Evolutionary conservation across 2,888 invertebrate species (phyloP).

Genomic region (Zaprionus lineosus): DNA sequence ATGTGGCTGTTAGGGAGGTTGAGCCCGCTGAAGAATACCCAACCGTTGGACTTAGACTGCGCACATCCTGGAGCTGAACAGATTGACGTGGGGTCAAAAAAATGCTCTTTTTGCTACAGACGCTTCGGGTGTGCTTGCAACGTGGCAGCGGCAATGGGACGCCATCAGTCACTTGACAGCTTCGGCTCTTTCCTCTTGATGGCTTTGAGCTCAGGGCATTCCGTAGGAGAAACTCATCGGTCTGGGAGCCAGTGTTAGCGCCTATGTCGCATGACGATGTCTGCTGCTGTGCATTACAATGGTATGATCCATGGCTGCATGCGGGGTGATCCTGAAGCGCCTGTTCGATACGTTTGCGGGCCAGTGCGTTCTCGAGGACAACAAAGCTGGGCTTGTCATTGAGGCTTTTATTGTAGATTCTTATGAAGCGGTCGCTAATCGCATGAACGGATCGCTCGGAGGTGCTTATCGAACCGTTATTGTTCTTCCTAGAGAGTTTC

Average conservation of each 20-base stretch:
- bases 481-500: not conserved
- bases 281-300: constrained; percentile 31
- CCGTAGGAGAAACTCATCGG: constrained; percentile 38
- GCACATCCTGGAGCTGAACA: too few species aligned
- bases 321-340: constrained; percentile 20
- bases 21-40: too few species aligned
- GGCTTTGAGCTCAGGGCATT: constrained; percentile 7
- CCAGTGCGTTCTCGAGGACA: constrained; percentile 39
- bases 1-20: not conserved
- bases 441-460: constrained; percentile 10
- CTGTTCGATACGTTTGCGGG: constrained; percentile 22
- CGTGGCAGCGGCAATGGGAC: too few species aligned
- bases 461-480: not conserved
- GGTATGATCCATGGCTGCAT: constrained; percentile 2
- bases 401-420: constrained; percentile 32
- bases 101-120: too few species aligned
- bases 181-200: constrained; percentile 16
- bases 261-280: constrained; percentile 27
- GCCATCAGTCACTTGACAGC: constrained; percentile 40
- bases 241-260: constrained; percentile 38
- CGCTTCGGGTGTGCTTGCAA: too few species aligned
- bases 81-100: too few species aligned
- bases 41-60: too few species aligned
- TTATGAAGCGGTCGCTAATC: constrained; percentile 26
- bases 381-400: constrained; percentile 57